Conservation (phyloP, 2,113 vertebrate species). For the Panthera tigris region DNA sequence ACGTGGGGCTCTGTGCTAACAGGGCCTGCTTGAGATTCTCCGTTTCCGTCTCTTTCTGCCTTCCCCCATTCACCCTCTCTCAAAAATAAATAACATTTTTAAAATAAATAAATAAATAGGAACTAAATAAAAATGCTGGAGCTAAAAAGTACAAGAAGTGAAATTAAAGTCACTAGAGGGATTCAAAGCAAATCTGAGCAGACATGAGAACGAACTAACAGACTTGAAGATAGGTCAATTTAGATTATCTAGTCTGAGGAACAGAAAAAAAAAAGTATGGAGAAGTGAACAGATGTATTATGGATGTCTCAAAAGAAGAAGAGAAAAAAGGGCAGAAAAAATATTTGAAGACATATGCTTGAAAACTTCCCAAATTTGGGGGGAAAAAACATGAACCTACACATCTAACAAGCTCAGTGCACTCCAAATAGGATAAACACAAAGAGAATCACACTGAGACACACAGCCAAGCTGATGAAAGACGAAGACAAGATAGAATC, state of each 20-base stretch:
- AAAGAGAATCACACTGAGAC: not conserved
- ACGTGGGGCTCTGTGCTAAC: too few relatives aligned
- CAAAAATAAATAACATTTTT: too few relatives aligned
- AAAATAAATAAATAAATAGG: not conserved
- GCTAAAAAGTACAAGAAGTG: not conserved
- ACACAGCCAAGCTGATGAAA: not conserved
- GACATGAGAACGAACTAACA: not conserved
- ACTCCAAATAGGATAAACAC: not conserved
- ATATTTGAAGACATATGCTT: not conserved
- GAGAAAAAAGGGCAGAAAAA: not conserved
- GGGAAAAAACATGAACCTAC: not conserved
- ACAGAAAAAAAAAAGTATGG: not conserved
- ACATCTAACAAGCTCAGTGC: not conserved
- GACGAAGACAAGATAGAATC: not conserved
- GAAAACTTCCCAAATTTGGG: not conserved
- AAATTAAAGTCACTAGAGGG: not conserved
- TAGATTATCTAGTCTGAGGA: not conserved
- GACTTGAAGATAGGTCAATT: not conserved
- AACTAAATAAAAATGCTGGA: not conserved
- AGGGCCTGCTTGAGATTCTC: too few relatives aligned
- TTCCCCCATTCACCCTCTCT: too few relatives aligned
- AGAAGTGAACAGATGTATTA: not conserved
- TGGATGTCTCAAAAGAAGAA: not conserved
- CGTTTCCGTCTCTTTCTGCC: too few relatives aligned
- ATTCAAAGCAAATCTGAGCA: not conserved